Evolutionary conservation across 2,888 invertebrate species (phyloP), one percentile per base, ranked within the genome.

Genomic region (Blastobasis lacticolella): DNA sequence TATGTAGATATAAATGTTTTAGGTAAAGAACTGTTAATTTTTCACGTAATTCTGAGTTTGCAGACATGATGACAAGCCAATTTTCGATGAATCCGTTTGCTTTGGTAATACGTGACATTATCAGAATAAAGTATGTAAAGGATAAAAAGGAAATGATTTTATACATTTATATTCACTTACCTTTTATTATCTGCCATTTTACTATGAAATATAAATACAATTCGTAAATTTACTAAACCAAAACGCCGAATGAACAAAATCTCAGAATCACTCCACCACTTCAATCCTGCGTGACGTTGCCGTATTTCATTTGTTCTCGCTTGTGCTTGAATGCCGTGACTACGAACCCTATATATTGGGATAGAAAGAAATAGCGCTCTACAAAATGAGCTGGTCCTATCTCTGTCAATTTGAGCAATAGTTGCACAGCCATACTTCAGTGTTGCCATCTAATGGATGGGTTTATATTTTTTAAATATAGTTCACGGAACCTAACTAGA

Each of bases 111-210:
- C 60, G 57, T 60, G 62, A 65, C 64, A 58, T 50, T 37, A 43
- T 48, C 42, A 44, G 45, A 60, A 53, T 54, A 57, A 49, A 49
- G 10, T 38, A 42, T 23, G 6, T 23, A 23, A 23, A 23, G 23
- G 23, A 23, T 23, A 23, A 23, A 23, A 23, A 37, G 36, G 41
- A 5, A 43, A 48, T 44, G 43, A 49, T 52, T 57, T 54, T 60
- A 57, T 52, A 50, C 45, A 60, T 56, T 54, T 59, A 59, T 58
- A 61, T 53, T 57, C 52, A 71, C 81, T 78, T 67, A 90, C 90
- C 82, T 89, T 78, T 89, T 89, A 72, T 88, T 89, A 70, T 90
- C 90, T 77, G 90, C 89, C 90, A 90, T 90, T 77, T 69, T 81
- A 66, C 69, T 63, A 59, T 73, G 69, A 69, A 77, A 78, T 69